These are phyloP conservation scores for Xylota segnis DNA, from an alignment of 2,888 invertebrate species.

Conservation along the genomic window DNA sequence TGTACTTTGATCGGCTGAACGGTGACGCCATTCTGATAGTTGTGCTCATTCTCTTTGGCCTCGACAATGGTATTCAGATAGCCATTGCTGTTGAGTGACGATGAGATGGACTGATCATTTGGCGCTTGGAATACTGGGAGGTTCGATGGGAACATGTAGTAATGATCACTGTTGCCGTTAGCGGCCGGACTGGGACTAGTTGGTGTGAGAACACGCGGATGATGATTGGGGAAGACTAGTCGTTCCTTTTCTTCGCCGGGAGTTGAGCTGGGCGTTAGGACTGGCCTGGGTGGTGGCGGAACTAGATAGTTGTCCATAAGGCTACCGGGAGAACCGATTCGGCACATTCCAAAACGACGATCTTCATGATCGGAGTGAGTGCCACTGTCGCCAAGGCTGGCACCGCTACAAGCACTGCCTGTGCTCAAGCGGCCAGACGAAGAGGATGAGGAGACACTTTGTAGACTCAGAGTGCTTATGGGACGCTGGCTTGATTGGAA, in stretches of 20 bases:
- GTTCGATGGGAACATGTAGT: conserved; percentile 84
- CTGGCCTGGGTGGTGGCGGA: conserved; percentile 87
- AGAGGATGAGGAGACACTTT: conserved; percentile 88
- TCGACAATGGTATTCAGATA: conserved; percentile 84
- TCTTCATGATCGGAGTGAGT: conserved; percentile 94
- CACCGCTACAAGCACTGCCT: conserved; percentile 89
- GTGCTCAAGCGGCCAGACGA: conserved; percentile 93
- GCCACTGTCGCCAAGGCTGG: conserved; percentile 93
- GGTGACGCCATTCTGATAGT: conserved; percentile 81
- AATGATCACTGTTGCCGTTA: conserved; percentile 81
- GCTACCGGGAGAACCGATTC: conserved; percentile 82
- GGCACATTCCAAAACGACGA: conserved; percentile 84
- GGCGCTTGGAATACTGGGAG: conserved; percentile 81
- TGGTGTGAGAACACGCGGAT: conserved; percentile 81
- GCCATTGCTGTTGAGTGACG: conserved; percentile 81
- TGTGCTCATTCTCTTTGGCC: conserved; percentile 81
- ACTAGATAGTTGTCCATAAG: conserved; percentile 87
- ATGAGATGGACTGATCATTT: conserved; percentile 78
- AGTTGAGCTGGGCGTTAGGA: conserved; percentile 83
- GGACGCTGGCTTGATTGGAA: conserved; percentile 86
- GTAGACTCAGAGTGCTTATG: conserved; percentile 88
- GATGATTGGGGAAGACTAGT: conserved; percentile 80
- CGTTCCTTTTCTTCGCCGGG: conserved; percentile 84
- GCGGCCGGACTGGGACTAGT: conserved; percentile 80
- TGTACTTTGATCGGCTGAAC: conserved; percentile 83